Evolutionary conservation across 2,797 vertebrate genomes (phyloP), one percentile per base, ranked within the genome.

Genomic region (Glossophaga mutica): DNA sequence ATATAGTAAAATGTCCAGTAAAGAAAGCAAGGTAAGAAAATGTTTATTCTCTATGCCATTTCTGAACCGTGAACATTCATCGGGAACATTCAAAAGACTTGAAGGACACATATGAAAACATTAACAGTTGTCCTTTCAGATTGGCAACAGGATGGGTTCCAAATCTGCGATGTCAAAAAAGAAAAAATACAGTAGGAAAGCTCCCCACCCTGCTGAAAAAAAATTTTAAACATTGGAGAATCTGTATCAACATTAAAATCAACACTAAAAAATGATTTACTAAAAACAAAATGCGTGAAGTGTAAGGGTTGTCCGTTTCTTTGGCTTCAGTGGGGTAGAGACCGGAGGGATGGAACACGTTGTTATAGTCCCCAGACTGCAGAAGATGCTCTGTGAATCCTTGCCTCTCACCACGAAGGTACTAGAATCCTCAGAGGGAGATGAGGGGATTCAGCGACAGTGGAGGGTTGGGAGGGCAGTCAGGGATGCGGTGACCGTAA

Each of bases 121-220:
- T 84, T 88, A 89, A 78, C 70, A 91, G 65, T 71, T 93, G 55
- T 78, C 74, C 42, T 91, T 88, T 89, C n/a, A 37, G 18, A 46
- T 87, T 76, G 26, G 5, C 82, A 70, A 24, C 26, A 73, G 34
- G 16, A 44, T 55, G 59, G 50, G 29, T 84, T 95, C 16, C 26
- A 77, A 73, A 91, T 65, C 50, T 76, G 77, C 5, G 55, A 74
- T n/a, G 32, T 37, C 46, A 37, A 16, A 34, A 37, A 34, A 34
- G 5, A 1, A 19, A 4, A 19, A 6, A 24, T 37, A 84, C 12
- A 18, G 8, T n/a, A 10, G 16, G 26, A 42, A 34, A 84, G 1
- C 39, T 62, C 22, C 14, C 24, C 24, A 19, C 29, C 16, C 5
- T 6, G 0, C 5, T 32, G 16, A 0, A 42, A 29, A 59, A 12